Evolutionary conservation across 2,888 invertebrate genomes (phyloP).

Genomic region (Xanthia icteritia): DNA sequence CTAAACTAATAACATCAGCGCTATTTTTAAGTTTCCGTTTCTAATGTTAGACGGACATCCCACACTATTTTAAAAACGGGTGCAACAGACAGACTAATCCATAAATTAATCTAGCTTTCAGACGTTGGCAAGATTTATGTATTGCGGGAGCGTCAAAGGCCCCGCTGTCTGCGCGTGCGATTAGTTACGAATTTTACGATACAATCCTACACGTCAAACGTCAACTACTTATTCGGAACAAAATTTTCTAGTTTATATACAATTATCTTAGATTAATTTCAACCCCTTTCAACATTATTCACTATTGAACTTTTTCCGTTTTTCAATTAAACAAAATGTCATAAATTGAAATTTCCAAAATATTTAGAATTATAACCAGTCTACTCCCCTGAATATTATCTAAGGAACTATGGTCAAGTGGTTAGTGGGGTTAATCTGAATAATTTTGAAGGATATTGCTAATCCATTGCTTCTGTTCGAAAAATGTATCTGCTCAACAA

Average conservation of each 20-base stretch:
- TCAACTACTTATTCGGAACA: not conserved
- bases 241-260: not conserved
- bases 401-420: not conserved
- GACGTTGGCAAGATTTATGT: conserved; percentile 43
- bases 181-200: conserved; percentile 20
- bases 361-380: not conserved
- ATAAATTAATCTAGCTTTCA: conserved; percentile 41
- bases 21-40: conserved; percentile 24
- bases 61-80: conserved; percentile 18
- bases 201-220: not conserved
- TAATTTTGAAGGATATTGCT: too few relatives aligned
- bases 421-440: not conserved
- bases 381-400: not conserved
- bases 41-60: not conserved
- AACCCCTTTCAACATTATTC: not conserved
- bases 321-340: not conserved
- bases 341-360: not conserved
- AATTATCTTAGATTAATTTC: not conserved
- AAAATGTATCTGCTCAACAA: too few relatives aligned
- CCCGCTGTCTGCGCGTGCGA: conserved; percentile 23
- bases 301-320: not conserved
- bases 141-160: conserved; percentile 32
- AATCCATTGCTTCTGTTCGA: too few relatives aligned
- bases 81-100: conserved; percentile 18
- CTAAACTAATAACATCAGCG: not conserved